These are phyloP conservation scores for Prenolepis imparis DNA, from an alignment of 2,888 invertebrate genomes.

Conservation along the genomic window DNA sequence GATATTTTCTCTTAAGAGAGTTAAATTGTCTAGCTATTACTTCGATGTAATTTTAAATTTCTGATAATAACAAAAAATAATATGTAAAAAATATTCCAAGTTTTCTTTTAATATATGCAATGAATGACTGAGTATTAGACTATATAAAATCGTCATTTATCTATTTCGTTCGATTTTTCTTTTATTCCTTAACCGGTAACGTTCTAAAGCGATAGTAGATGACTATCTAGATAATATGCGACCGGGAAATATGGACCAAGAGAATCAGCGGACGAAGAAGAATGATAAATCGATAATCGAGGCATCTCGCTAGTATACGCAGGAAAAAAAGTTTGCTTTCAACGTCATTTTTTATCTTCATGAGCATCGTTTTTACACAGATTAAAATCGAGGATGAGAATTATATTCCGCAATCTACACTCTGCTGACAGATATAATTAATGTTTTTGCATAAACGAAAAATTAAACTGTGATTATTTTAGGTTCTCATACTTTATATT, in stretches of 20 bases:
- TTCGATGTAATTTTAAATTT: neutral
- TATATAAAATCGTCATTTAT: slow-evolving; percentile 15
- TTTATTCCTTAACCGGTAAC: slow-evolving; percentile 10
- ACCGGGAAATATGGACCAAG: slow-evolving; percentile 27
- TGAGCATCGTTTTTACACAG: slow-evolving; percentile 16
- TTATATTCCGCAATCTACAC: slow-evolving; percentile 9
- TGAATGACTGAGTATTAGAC: neutral
- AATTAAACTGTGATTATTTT: slow-evolving; percentile 13
- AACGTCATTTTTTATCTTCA: slow-evolving; percentile 37
- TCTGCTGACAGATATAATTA: slow-evolving; percentile 5
- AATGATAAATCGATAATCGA: slow-evolving; percentile 61
- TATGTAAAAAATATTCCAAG: neutral
- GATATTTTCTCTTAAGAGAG: neutral
- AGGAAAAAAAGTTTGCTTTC: slow-evolving; percentile 47
- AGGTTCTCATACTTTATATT: slow-evolving; percentile 3
- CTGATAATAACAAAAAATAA: neutral
- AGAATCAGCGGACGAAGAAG: slow-evolving; percentile 28
- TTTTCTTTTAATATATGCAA: neutral
- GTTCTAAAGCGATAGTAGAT: slow-evolving; percentile 41
- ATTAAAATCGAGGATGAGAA: slow-evolving; percentile 29
- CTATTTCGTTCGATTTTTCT: neutral
- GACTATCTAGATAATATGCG: slow-evolving; percentile 40
- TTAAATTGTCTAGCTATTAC: neutral
- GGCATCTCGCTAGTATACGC: slow-evolving; percentile 1
- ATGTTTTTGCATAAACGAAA: slow-evolving; percentile 11